phyloP scores from a whole-genome alignment of 2,797 vertebrate species.

The Acipenser ruthenus region DNA sequence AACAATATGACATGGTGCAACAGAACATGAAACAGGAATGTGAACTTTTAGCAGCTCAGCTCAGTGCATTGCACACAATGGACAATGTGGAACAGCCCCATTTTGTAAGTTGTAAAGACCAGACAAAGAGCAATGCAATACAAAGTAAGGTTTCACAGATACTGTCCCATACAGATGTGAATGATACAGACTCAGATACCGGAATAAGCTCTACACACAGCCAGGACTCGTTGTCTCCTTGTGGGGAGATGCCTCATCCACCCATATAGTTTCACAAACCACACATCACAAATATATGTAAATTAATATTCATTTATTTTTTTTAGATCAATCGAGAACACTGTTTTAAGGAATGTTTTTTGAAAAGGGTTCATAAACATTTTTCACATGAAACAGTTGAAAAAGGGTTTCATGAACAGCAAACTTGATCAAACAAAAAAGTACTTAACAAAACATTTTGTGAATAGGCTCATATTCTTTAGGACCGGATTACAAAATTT shows the following conservation, averaged over 20 bases:
- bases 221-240: constrained; percentile 82
- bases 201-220: constrained; percentile 97
- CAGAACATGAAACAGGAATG: constrained; percentile 78
- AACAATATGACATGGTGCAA: constrained; percentile 60
- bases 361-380: no score
- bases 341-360: no score
- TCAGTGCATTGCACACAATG: constrained; percentile 58
- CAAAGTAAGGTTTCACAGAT: constrained; percentile 52
- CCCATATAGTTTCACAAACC: not conserved
- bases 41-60: constrained; percentile 72
- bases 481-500: no score
- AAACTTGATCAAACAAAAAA: no score
- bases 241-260: constrained; percentile 55
- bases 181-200: constrained; percentile 94
- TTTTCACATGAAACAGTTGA: no score
- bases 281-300: no score
- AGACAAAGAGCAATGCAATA: constrained; percentile 32
- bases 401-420: no score
- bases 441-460: no score
- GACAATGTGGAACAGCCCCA: constrained; percentile 39
- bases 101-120: constrained; percentile 36
- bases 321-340: no score
- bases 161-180: constrained; percentile 58
- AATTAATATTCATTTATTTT: no score
- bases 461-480: no score